Percentiles rank a stretch among this genome's conserved stretches.
These are phyloP conservation scores for Nixonia krombeini DNA, from an alignment of 1,140 invertebrate species.

Conservation along the genomic window DNA sequence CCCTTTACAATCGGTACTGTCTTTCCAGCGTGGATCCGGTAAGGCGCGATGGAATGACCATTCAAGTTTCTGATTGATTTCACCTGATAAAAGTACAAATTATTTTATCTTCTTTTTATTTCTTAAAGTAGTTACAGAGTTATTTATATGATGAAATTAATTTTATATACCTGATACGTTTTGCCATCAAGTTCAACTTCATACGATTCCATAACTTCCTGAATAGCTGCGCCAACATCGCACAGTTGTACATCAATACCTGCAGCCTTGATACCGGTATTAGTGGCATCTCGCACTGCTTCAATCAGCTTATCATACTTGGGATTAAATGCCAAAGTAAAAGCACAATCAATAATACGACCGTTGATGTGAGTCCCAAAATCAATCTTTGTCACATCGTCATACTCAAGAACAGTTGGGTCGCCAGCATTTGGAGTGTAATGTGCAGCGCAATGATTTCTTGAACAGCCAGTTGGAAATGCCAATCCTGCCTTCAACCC, in stretches of 20 bases:
- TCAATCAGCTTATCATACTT: slow-evolving; percentile 97
- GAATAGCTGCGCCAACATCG: slow-evolving; percentile 97
- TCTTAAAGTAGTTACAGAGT: no score
- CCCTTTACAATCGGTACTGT: slow-evolving; percentile 99
- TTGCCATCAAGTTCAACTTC: slow-evolving; percentile 98
- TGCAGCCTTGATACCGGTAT: slow-evolving; percentile 94
- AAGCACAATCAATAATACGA: slow-evolving; percentile 98
- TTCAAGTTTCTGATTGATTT: slow-evolving; percentile 99
- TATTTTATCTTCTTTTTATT: no score
- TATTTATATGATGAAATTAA: no score
- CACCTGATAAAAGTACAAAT: slow-evolving; percentile 72
- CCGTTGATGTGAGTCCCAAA: slow-evolving; percentile 99
- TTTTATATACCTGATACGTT: slow-evolving; percentile 85
- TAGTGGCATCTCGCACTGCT: slow-evolving; percentile 97
- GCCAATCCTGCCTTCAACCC: slow-evolving; percentile 96
- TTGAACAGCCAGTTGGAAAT: slow-evolving; percentile 98
- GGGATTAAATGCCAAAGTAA: slow-evolving; percentile 96
- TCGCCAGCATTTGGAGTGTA: slow-evolving; percentile 99
- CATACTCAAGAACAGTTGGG: slow-evolving; percentile 92
- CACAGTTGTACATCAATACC: slow-evolving; percentile 98
- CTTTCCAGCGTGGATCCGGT: slow-evolving; percentile 98
- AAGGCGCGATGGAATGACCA: slow-evolving; percentile 98
- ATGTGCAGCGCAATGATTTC: slow-evolving; percentile 99
- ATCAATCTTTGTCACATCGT: slow-evolving; percentile 99
- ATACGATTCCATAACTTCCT: slow-evolving; percentile 99